phyloP scores from a whole-genome alignment of 2,113 vertebrate species.

The Maylandia zebra region DNA sequence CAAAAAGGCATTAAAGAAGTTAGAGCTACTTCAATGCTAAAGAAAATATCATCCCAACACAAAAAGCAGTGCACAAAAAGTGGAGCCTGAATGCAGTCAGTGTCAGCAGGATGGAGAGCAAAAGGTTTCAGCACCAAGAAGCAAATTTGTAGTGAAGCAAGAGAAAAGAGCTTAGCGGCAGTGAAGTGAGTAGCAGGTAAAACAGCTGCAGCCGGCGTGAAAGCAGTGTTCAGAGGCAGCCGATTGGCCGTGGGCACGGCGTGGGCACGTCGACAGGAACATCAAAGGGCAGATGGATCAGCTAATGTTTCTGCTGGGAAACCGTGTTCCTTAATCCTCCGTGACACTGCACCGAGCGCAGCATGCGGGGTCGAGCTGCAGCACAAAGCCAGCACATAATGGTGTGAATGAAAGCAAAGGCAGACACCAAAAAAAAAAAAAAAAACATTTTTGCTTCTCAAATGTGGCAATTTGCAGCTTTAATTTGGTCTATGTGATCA shows the following conservation, averaged over 20 bases:
- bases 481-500: neutral
- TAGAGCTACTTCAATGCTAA: neutral
- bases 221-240: neutral
- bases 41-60: neutral
- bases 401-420: neutral
- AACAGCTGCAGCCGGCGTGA: neutral
- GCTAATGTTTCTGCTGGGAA: conserved; percentile 1
- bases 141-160: neutral
- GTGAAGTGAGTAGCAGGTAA: neutral
- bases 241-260: neutral
- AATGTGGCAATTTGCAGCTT: neutral
- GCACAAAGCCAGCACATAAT: neutral
- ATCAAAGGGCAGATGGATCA: conserved; percentile 17
- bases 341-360: neutral
- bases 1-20: neutral
- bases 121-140: neutral
- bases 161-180: neutral
- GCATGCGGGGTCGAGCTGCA: neutral
- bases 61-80: neutral
- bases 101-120: neutral
- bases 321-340: neutral
- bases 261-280: conserved; percentile 7
- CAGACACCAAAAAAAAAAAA: rapidly evolving
- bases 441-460: neutral
- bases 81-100: neutral